A percentile compares a stretch with the other conserved stretches of the same genome.
These are phyloP conservation scores for Hippoglossus stenolepis DNA, from an alignment of 2,113 vertebrate genomes.

Conservation along the genomic window DNA sequence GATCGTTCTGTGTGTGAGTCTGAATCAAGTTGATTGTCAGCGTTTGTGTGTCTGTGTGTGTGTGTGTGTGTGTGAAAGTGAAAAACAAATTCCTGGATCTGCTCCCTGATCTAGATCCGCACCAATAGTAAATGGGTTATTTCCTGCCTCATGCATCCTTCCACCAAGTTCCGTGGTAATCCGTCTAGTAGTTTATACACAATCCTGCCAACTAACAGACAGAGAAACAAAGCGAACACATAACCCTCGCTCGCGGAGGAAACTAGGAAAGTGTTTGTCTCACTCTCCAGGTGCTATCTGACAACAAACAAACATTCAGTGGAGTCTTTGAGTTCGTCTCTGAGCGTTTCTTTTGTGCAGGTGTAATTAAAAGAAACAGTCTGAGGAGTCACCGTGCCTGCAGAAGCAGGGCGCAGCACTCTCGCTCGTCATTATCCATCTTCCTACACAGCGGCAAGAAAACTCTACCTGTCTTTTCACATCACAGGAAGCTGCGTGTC, in stretches of 20 bases:
- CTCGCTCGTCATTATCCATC: too few species aligned
- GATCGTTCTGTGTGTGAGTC: too few species aligned
- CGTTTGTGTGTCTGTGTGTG: too few species aligned
- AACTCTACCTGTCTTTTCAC: slow-evolving; percentile 36
- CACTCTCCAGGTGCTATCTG: slow-evolving; percentile 7
- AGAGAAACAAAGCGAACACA: neutral
- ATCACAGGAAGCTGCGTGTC: slow-evolving; percentile 45
- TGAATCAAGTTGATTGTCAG: too few species aligned
- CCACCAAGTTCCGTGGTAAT: neutral
- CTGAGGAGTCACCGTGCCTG: too few species aligned
- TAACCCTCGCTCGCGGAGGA: too few species aligned
- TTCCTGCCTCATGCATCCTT: neutral
- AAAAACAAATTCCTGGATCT: neutral
- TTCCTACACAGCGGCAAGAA: neutral
- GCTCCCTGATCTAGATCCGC: neutral
- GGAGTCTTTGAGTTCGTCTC: too few species aligned
- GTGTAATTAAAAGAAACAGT: slow-evolving; percentile 54
- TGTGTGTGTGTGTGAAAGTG: too few species aligned
- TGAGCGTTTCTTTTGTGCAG: slow-evolving; percentile 19
- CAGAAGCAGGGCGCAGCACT: too few species aligned
- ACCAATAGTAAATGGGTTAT: neutral
- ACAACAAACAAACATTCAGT: too few species aligned
- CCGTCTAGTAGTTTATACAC: neutral
- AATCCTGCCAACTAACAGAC: neutral
- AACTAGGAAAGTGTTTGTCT: slow-evolving; percentile 47